Percentiles rank a stretch among this genome's conserved stretches.
Conservation (phyloP, 2,797 vertebrate species). For the Melanotaenia maccullochi region DNA sequence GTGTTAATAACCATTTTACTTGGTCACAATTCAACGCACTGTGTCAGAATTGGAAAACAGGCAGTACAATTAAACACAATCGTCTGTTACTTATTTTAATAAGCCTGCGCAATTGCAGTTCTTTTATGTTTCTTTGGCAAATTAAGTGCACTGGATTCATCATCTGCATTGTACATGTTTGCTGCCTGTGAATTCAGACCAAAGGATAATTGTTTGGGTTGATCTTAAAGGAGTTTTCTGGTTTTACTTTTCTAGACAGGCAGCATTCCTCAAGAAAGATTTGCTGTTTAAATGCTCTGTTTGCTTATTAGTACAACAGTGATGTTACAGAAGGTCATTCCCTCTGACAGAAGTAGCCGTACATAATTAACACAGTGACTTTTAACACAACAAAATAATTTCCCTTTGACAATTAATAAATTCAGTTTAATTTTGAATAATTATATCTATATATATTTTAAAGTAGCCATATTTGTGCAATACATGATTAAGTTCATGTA, state of each 20-base stretch:
- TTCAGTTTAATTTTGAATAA: neutral
- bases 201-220: too few species aligned
- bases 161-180: neutral
- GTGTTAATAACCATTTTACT: neutral
- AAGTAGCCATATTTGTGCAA: neutral
- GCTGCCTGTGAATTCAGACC: neutral
- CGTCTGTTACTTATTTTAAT: slow-evolving; percentile 1
- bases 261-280: too few species aligned
- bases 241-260: too few species aligned
- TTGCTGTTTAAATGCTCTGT: too few species aligned
- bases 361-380: neutral
- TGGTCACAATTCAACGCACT: neutral
- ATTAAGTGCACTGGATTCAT: neutral
- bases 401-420: neutral
- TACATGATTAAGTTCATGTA: neutral
- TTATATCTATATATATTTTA: neutral
- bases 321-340: neutral
- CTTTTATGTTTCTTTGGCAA: neutral
- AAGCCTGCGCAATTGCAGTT: slow-evolving; percentile 7
- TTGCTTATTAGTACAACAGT: neutral
- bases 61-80: neutral
- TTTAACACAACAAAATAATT: neutral
- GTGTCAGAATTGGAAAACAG: neutral
- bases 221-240: too few species aligned
- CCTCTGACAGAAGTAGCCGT: neutral